Base-by-base conservation (phyloP, 2,113 vertebrate species). In the Scatophagus argus region DNA sequence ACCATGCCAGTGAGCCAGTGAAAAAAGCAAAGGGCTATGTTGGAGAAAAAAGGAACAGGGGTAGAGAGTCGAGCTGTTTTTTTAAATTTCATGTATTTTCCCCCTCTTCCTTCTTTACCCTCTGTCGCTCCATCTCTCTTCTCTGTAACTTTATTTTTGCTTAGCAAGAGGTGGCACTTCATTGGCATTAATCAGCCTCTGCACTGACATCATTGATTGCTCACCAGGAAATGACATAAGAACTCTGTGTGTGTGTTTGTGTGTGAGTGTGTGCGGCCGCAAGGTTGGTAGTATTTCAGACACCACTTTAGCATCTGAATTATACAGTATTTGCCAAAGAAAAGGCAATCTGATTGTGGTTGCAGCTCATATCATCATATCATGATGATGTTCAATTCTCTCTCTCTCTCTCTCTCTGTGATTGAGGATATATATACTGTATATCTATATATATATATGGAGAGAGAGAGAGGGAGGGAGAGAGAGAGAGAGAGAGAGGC, bases 211-310 rank as follows among this genome's bases (percentile, higher is more conserved):
- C 55, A 65, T 43, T 69, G 64, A 76, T 72, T 77, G 59, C 49
- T 70, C 44, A 63, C 41, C 27, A 63, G 61, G 81, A 84, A 81
- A 84, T 74, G 10, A 76, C 74, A 49, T 49, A 61, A 72, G 61
- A 70, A 59, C 38, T 34, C 29, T 58, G 16, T 41, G n/a, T 62
- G 70, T 31, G 34, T n/a, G 60, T 80, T 63, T 73, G 77, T 51
- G 79, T 73, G 39, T 27, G 27, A 5, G 41, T 13, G 61, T 56
- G 59, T 39, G 25, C 43, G 52, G 56, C 46, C 2, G 38, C 44
- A 10, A 17, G 32, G 3, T 61, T 58, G 44, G 31, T 60, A 19
- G 49, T 14, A 38, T 29, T 32, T 56, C 38, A 79, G 29, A 70
- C 68, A 77, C 46, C 32, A 6, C n/a, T 59, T 8, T 36, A 39